A percentile compares a stretch with the other conserved stretches of the same genome.
These are phyloP conservation scores for Sebastes schlegelii DNA, from an alignment of 2,113 vertebrate genomes.

Conservation along the genomic window DNA sequence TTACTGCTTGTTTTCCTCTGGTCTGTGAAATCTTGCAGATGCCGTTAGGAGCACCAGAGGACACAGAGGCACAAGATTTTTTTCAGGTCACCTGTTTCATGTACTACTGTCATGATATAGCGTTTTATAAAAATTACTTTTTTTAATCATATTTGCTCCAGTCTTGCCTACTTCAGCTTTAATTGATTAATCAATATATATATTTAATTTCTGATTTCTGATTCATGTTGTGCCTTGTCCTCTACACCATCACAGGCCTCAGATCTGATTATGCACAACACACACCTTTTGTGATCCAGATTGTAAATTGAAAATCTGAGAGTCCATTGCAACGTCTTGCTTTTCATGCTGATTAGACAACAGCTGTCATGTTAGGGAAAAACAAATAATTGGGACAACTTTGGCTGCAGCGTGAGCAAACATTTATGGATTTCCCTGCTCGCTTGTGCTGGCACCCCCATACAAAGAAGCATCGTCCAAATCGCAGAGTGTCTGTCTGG, in stretches of 20 bases:
- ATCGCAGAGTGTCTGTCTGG: slow-evolving; percentile 42
- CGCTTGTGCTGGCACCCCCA: slow-evolving; percentile 30
- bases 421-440: slow-evolving; percentile 39
- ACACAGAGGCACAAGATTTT: too few relatives aligned
- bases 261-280: slow-evolving; percentile 29
- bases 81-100: too few relatives aligned
- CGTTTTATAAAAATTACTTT: too few relatives aligned
- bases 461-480: slow-evolving; percentile 39
- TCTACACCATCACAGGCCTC: not conserved
- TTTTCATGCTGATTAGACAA: slow-evolving; percentile 44
- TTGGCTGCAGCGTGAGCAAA: slow-evolving; percentile 45
- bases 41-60: too few relatives aligned
- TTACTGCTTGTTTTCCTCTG: too few relatives aligned
- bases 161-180: too few relatives aligned
- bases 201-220: too few relatives aligned
- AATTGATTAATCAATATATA: too few relatives aligned
- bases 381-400: slow-evolving; percentile 27
- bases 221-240: slow-evolving; percentile 19
- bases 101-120: too few relatives aligned
- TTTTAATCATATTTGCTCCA: too few relatives aligned
- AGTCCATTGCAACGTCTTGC: slow-evolving; percentile 10
- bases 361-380: slow-evolving; percentile 32
- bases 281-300: slow-evolving; percentile 12
- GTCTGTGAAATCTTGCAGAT: too few relatives aligned
- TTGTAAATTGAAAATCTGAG: slow-evolving; percentile 44